Evolutionary conservation across 2,797 vertebrate genomes (phyloP).

Genomic region (Sciurus carolinensis): DNA sequence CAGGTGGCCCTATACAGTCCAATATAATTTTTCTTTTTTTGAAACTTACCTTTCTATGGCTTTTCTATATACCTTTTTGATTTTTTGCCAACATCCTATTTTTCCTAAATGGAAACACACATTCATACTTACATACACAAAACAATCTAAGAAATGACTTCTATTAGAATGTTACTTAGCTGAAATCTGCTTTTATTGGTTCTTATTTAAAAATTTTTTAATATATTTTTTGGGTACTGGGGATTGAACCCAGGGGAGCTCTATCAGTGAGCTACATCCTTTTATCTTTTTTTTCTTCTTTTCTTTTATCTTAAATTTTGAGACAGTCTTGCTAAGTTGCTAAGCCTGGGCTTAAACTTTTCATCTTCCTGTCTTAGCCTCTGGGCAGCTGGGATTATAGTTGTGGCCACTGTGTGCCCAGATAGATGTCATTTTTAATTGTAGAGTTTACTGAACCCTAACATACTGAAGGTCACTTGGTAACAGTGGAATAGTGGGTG

Average conservation of each 20-base stretch:
- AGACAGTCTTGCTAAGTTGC: too few species aligned
- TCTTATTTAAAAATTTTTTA: too few species aligned
- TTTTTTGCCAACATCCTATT: background rate
- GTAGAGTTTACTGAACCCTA: background rate
- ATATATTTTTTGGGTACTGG: too few species aligned
- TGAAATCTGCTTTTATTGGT: background rate
- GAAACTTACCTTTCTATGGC: background rate
- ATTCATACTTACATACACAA: rapidly evolving
- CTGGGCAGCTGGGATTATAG: too few species aligned
- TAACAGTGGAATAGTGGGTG: rapidly evolving
- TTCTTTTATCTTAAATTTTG: too few species aligned
- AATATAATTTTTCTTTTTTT: background rate
- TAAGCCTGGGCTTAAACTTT: too few species aligned
- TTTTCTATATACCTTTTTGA: background rate
- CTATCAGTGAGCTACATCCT: too few species aligned
- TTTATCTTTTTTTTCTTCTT: too few species aligned
- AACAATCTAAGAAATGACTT: background rate
- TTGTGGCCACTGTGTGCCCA: too few species aligned
- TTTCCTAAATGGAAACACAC: background rate
- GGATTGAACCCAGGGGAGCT: too few species aligned
- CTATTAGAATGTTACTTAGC: background rate
- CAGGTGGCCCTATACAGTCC: background rate
- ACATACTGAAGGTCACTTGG: background rate
- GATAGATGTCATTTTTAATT: background rate
- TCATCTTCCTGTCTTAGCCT: too few species aligned